Evolutionary conservation across 2,113 vertebrate species (phyloP).

Genomic region (Nerophis lumbriciformis): DNA sequence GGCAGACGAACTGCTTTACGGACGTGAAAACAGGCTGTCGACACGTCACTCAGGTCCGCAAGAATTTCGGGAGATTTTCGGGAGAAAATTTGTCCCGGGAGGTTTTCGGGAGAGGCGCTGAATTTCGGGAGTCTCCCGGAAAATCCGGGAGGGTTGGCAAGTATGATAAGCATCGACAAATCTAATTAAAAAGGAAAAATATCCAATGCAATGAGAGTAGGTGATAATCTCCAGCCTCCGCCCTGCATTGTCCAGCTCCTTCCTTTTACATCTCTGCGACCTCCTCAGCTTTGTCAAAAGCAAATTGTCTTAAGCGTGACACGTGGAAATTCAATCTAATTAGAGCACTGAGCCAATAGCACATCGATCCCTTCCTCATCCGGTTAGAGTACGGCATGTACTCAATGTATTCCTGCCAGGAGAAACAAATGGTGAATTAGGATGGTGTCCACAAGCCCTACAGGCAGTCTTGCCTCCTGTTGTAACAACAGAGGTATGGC

Average conservation of each 20-base stretch:
- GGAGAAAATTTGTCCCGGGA: too few species aligned
- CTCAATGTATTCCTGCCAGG: conserved; percentile 46
- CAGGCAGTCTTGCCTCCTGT: conserved; percentile 16
- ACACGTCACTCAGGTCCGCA: too few species aligned
- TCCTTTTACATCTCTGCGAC: conserved; percentile 25
- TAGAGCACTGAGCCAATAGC: conserved; percentile 33
- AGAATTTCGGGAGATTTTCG: too few species aligned
- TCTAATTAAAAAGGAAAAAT: conserved; percentile 1
- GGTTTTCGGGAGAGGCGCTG: too few species aligned
- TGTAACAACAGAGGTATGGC: conserved; percentile 38
- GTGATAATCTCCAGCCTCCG: conserved; percentile 6
- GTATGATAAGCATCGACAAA: conserved; percentile 10
- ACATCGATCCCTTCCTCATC: conserved; percentile 44
- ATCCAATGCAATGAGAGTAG: background rate
- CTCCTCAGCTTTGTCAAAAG: conserved; percentile 36
- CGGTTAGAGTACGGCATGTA: conserved; percentile 20
- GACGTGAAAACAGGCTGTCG: too few species aligned
- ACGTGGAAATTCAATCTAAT: conserved; percentile 54
- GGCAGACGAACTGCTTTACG: too few species aligned
- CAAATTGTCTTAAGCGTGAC: conserved; percentile 51
- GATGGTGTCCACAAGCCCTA: conserved; percentile 28
- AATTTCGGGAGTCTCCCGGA: too few species aligned
- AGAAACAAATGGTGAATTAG: conserved; percentile 57
- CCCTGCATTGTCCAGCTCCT: conserved; percentile 13
- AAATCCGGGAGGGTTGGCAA: too few species aligned